Percentiles rank a stretch among this genome's conserved stretches.
Evolutionary conservation across 2,113 vertebrate species (phyloP).

Genomic region (Pomatorhinus ruficollis): DNA sequence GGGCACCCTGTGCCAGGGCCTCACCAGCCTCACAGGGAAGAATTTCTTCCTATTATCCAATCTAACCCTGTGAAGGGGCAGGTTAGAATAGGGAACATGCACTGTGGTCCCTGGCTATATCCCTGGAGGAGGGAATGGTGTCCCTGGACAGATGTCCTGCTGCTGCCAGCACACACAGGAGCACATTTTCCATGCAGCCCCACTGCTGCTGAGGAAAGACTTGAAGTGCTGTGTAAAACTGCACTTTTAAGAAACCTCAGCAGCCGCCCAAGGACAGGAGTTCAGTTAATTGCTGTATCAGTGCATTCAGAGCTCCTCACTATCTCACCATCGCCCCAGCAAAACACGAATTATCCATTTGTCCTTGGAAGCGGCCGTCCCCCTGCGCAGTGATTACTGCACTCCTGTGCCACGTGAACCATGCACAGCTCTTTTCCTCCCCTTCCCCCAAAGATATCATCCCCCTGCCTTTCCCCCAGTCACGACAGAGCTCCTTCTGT

Average conservation of each 20-base stretch:
- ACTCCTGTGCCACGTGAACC: slow-evolving; percentile 14
- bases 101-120: too few species aligned
- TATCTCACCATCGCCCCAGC: slow-evolving; percentile 8
- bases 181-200: not conserved
- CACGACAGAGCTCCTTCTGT: not conserved
- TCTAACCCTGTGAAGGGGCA: not conserved
- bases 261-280: slow-evolving; percentile 65
- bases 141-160: not conserved
- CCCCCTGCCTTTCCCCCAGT: not conserved
- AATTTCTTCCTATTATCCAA: not conserved
- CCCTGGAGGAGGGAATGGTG: not conserved
- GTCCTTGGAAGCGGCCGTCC: slow-evolving; percentile 58
- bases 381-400: slow-evolving; percentile 7
- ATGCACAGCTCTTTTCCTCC: not conserved
- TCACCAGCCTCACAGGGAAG: fast-evolving
- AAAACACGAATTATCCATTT: slow-evolving; percentile 43
- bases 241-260: slow-evolving; percentile 6
- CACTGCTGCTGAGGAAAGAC: not conserved
- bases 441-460: slow-evolving; percentile 26
- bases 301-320: not conserved
- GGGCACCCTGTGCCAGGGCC: not conserved
- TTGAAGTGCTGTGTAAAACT: slow-evolving; percentile 23
- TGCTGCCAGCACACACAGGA: not conserved
- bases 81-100: fast-evolving
- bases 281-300: slow-evolving; percentile 32